These are phyloP conservation scores for Clarias laeviceps DNA, from an alignment of 2,797 vertebrate species.

Conservation along the genomic window DNA sequence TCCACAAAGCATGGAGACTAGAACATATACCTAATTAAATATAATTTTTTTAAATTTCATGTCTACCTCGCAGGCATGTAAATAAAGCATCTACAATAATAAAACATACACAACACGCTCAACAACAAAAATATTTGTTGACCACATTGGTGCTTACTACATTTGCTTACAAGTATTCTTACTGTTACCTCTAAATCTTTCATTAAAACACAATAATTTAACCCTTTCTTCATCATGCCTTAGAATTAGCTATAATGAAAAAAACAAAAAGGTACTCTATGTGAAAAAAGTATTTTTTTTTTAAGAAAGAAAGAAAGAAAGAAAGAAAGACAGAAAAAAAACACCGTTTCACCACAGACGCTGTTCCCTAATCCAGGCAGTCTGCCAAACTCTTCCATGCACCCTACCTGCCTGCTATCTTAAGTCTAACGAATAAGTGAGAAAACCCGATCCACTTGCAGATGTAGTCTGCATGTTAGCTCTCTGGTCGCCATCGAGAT, in stretches of 20 bases:
- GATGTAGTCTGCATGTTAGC: conserved; percentile 70
- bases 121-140: background rate
- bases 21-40: background rate
- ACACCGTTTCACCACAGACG: conserved; percentile 38
- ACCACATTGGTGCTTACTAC: background rate
- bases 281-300: too few relatives aligned
- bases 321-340: background rate
- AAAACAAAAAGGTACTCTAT: background rate
- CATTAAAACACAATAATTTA: background rate
- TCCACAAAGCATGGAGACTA: conserved; percentile 1
- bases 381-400: conserved; percentile 80
- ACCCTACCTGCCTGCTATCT: conserved; percentile 83
- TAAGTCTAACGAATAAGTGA: conserved; percentile 75
- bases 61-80: background rate
- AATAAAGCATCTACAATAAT: background rate
- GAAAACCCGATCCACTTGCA: conserved; percentile 74
- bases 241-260: background rate
- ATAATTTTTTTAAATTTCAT: background rate
- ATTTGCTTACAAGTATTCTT: too few relatives aligned
- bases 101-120: background rate
- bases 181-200: background rate
- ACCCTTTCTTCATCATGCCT: background rate
- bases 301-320: background rate
- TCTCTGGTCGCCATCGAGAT: conserved; percentile 72
- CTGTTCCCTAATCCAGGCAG: conserved; percentile 76